Evolutionary conservation across 2,888 invertebrate species (phyloP), one percentile per base, ranked within the genome.

Genomic region (Drosophila nr. fundita): DNA sequence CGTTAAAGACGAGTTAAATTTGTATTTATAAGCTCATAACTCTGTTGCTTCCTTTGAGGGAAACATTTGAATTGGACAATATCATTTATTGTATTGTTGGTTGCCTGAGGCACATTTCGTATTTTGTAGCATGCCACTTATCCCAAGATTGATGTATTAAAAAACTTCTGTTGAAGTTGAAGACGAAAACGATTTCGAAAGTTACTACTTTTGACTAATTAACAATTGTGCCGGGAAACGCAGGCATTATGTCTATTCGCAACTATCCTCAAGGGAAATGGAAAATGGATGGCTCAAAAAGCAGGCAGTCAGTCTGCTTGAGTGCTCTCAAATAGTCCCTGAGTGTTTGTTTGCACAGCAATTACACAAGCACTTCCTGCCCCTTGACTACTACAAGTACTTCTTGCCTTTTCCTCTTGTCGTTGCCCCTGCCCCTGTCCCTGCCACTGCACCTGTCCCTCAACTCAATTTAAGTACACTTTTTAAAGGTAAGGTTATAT

Each of bases 291-390:
- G 54, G 60, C 68, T 69, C 63, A 66, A 78, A 64, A 15, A 48
- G 64, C 30, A 32, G 48, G 40, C 5, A 38, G 53, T 29, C 5
- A 38, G 53, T 29, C 58, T 54, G 10, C 55, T 64, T 29, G 36
- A 75, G 64, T 49, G 52, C 54, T 69, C 54, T 65, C 48, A 52
- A 78, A 65, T 75, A 68, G 64, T 68, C 62, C 21, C 49, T 34
- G 60, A 78, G 65, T 76, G 53, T 68, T 74, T 80, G 80, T 80
- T 80, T 80, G 70, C 68, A 55, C 58, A 50, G 63, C 77, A 80
- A 80, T 80, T 80, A 80, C 64, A 58, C 52, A 65, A 74, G 71
- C 69, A 69, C 74, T 77, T 74, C 49, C 64, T 61, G 57, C 21
- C 62, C 32, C 68, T 76, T 54, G 24, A 61, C 32, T 32, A 61